Conservation (phyloP, 1,140 invertebrate species). For the Lethocerus indicus region DNA sequence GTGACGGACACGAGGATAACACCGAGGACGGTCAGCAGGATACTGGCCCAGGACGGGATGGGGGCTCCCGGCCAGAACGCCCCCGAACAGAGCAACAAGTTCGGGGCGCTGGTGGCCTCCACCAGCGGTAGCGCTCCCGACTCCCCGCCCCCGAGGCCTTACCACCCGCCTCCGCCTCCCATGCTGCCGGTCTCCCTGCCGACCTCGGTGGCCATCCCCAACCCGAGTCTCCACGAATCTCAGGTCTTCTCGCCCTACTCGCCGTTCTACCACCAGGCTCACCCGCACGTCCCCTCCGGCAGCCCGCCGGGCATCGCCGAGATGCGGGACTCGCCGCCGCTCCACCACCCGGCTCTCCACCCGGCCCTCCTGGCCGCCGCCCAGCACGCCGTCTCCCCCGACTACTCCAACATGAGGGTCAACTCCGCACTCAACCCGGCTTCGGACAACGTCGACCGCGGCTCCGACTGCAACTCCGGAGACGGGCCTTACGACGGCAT, state of each 20-base stretch:
- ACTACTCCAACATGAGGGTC: slow-evolving; percentile 49
- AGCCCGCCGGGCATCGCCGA: slow-evolving; percentile 21
- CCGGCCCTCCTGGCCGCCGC: slow-evolving; percentile 57
- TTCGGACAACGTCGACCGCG: slow-evolving; percentile 55
- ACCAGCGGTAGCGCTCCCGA: slow-evolving; percentile 24
- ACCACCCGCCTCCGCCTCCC: slow-evolving; percentile 57
- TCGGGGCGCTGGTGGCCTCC: slow-evolving; percentile 25
- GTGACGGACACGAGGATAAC: slow-evolving; percentile 91
- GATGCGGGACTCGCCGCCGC: slow-evolving; percentile 20
- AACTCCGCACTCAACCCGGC: slow-evolving; percentile 16
- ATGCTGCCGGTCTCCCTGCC: slow-evolving; percentile 74
- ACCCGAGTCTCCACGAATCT: slow-evolving; percentile 86
- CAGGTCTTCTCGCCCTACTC: slow-evolving; percentile 84
- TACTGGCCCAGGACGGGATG: slow-evolving; percentile 62
- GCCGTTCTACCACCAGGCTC: slow-evolving; percentile 54
- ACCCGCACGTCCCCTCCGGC: slow-evolving; percentile 19
- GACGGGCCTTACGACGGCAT: slow-evolving; percentile 76
- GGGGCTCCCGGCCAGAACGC: slow-evolving; percentile 34
- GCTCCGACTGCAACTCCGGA: slow-evolving; percentile 74
- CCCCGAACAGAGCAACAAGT: slow-evolving; percentile 19
- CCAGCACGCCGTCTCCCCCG: slow-evolving; percentile 50
- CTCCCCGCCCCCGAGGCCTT: slow-evolving; percentile 43
- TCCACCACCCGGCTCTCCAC: slow-evolving; percentile 25
- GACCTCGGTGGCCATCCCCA: slow-evolving; percentile 88
- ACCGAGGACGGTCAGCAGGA: slow-evolving; percentile 71